These are phyloP conservation scores for Ditylenchus dipsaci DNA, from an alignment of 1,140 invertebrate genomes.

Conservation along the genomic window DNA sequence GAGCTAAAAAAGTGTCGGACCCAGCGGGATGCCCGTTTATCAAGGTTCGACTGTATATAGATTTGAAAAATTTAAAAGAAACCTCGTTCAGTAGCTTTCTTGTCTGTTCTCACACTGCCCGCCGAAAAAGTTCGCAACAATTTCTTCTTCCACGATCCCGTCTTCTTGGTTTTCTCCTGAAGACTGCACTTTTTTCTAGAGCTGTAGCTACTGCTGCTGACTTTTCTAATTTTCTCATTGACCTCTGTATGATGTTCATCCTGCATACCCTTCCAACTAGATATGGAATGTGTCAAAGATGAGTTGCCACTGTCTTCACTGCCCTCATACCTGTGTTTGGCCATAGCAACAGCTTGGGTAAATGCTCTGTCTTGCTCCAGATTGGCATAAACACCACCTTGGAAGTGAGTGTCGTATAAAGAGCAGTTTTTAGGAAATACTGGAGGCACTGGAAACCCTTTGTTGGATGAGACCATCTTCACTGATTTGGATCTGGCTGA, in stretches of 20 bases:
- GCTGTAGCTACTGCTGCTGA: no score
- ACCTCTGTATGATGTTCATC: no score
- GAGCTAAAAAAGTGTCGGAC: no score
- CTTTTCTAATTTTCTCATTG: no score
- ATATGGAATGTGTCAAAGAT: not conserved
- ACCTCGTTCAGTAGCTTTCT: no score
- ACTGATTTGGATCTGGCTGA: no score
- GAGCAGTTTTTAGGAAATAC: conserved; percentile 33
- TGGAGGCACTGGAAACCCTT: conserved; percentile 18
- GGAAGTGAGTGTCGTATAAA: conserved; percentile 21
- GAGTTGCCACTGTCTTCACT: conserved; percentile 16
- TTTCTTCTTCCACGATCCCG: conserved; percentile 11
- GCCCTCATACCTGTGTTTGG: not conserved
- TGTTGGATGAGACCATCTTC: no score
- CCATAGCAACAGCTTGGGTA: conserved; percentile 6
- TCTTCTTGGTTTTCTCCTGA: not conserved
- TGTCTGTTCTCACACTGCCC: not conserved
- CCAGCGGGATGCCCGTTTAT: no score
- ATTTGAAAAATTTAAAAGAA: no score
- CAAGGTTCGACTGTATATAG: no score
- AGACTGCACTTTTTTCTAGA: no score
- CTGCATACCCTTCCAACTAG: no score
- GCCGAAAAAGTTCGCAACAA: conserved; percentile 14
- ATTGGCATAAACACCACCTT: conserved; percentile 19
- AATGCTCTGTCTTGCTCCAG: conserved; percentile 23